Evolutionary conservation across 2,888 invertebrate genomes (phyloP), one percentile per base, ranked within the genome.

Genomic region (Drosophila affinis): DNA sequence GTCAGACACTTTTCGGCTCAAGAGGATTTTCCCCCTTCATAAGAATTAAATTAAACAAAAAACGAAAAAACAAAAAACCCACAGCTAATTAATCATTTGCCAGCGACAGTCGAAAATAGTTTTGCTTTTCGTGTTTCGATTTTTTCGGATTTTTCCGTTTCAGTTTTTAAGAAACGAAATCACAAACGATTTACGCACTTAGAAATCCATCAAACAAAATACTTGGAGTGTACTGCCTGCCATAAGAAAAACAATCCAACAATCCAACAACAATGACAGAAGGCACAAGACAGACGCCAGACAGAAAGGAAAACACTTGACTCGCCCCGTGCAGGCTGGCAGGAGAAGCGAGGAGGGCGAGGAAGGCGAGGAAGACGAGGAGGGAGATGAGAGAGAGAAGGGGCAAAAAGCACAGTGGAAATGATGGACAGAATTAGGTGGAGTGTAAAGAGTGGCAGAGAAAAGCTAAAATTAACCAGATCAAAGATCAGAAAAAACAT

Each of bases 201-300:
- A 83, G 87, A 86, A 86, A 88, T 78, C 88, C 87, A 83, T 83
- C 88, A 83, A 83, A 88, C 87, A 88, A 76, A 44, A 68, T 62
- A 65, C 48, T 57, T 34, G 9, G 21, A 53, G 6, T 6, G 67
- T n/a, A 17, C 53, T 27, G 34, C 21, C 34, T 24, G 52, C 29
- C 34, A 27, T 9, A n/a, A 9, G 10, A 17, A 12, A 62, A 46
- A 53, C 32, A n/a, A 46, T 32, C 21, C 10, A 27, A 64, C 54
- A 72, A 44, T 45, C 29, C n/a, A 48, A 57, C 44, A 64, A 48
- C 47, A 74, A 21, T 21, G 24, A 34, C 63, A 63, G 63, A 62
- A 63, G 62, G 63, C 63, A 51, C 24, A 51, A 68, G 55, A 68
- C 57, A 68, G 55, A 74, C 57, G 47, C 47, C 27, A 48, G 46